phyloP scores from a whole-genome alignment of 2,797 vertebrate genomes.

The Halcyon smyrnensis region DNA sequence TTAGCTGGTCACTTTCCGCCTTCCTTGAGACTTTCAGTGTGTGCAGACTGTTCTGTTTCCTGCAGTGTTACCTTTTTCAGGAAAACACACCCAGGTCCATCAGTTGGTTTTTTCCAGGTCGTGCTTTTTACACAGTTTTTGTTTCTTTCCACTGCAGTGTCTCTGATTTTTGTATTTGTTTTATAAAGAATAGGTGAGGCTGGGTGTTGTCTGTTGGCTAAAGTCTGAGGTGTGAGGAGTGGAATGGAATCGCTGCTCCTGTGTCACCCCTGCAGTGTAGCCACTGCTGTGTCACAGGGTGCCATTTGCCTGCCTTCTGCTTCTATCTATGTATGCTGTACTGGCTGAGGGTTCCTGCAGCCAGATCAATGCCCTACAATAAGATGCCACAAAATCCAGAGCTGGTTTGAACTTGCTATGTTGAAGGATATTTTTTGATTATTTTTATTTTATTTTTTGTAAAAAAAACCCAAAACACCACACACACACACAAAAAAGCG shows the following conservation, averaged over 20 bases:
- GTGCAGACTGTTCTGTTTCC: not conserved
- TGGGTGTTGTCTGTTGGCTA: not conserved
- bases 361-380: not conserved
- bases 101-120: accelerated
- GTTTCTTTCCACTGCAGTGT: not conserved
- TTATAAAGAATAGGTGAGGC: not conserved
- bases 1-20: not conserved
- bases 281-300: not conserved
- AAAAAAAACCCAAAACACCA: too few species aligned
- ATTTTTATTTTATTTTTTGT: not conserved
- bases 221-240: not conserved
- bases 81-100: not conserved
- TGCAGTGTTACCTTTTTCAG: not conserved
- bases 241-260: not conserved
- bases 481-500: not conserved
- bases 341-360: not conserved
- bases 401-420: not conserved
- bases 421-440: not conserved
- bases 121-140: not conserved
- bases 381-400: not conserved
- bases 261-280: not conserved
- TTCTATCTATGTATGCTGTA: not conserved
- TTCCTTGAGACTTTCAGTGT: not conserved
- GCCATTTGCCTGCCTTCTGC: not conserved
- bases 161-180: not conserved